Evolutionary conservation across 2,113 vertebrate species (phyloP), one percentile per base, ranked within the genome.

Genomic region (Prochilodus magdalenae): DNA sequence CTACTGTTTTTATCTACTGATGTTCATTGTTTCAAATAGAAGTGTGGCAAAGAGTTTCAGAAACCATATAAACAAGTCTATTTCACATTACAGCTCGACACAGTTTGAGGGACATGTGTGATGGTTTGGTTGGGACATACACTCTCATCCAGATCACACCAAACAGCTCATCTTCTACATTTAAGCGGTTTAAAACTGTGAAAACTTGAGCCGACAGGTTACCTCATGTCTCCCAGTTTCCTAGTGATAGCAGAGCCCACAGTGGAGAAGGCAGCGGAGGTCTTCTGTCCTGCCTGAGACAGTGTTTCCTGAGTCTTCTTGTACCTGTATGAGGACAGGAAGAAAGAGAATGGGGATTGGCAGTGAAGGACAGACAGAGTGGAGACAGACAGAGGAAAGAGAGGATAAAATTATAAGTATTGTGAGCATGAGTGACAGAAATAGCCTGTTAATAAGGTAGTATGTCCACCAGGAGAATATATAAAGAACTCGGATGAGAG

Each of bases 301-400:
- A 99, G 95, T 0, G 98, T 99, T 92, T 99, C 98, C 90, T 98
- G 97, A 84, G 98, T 99, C 94, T 97, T 99, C 93, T 97, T 99
- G 51, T 99, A 99, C 84, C 98, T 99, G 88, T 5, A 71, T 63
- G 15, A 57, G 13, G 0, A 65, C 27, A 40, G 53, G 14, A 72
- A 55, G 18, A 49, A 29, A 75, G 63, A 26, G 36, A 71, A 27
- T 10, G 1, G 13, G 12, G 62, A 24, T 51, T 11, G n/a, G 26
- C 22, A 40, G 65, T 8, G 11, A 18, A 67, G 65, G 2, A 67
- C 5, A 67, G 18, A 36, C 10, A 40, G 65, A 69, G 71, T 59
- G 51, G 26, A 60, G 10, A 30, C 15, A 66, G 26, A 49, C 3
- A 67, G 24, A 86, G 20, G 63, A 71, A 70, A 4, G 30, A 62